Evolutionary conservation across 2,888 invertebrate species (phyloP).

Genomic region (Parnassius mnemosyne): DNA sequence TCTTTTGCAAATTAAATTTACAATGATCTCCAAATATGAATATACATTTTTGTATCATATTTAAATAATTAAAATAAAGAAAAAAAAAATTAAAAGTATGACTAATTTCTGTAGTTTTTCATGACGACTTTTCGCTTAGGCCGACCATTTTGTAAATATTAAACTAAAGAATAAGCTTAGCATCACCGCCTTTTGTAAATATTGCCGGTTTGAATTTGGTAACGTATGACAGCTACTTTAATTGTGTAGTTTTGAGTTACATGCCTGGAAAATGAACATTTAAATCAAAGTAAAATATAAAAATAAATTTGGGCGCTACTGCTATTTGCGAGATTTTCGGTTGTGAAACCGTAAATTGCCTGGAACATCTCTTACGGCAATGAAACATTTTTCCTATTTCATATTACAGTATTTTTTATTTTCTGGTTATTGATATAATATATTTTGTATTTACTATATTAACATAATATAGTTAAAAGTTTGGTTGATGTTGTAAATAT

Average conservation of each 20-base stretch:
- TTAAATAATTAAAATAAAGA: no score
- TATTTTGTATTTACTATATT: constrained; percentile 29
- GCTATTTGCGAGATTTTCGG: constrained; percentile 15
- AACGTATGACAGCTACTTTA: constrained; percentile 22
- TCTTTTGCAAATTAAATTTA: no score
- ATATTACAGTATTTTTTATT: constrained; percentile 24
- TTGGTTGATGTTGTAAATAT: constrained; percentile 29
- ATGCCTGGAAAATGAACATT: constrained; percentile 17
- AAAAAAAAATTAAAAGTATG: no score
- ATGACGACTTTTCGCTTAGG: constrained; percentile 48
- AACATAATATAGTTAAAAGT: constrained; percentile 29
- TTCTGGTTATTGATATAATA: constrained; percentile 9
- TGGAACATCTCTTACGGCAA: constrained; percentile 77
- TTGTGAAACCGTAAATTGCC: constrained; percentile 34
- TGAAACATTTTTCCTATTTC: constrained; percentile 27
- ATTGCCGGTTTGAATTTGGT: constrained; percentile 29
- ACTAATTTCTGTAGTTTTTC: no score
- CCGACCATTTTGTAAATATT: constrained; percentile 60
- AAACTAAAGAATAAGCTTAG: constrained; percentile 38
- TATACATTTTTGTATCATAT: no score
- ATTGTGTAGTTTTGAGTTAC: constrained; percentile 22
- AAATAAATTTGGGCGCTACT: constrained; percentile 6
- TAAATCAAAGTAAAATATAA: constrained; percentile 10
- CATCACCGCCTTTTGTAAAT: constrained; percentile 38
- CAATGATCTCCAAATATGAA: no score